Conservation (phyloP, 2,888 invertebrate genomes). For the Nephrotoma guestfalica region DNA sequence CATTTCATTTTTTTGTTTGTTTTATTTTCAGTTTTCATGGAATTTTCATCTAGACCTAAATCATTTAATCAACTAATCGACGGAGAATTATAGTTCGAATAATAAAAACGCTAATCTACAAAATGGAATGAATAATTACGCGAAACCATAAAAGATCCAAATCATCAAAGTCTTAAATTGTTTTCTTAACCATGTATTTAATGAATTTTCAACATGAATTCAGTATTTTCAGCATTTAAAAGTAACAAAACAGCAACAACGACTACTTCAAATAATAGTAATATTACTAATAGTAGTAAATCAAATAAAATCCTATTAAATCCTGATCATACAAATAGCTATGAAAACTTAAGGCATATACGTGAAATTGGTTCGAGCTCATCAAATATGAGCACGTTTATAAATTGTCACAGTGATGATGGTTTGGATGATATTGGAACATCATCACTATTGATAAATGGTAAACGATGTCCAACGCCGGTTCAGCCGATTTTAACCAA, state of each 20-base stretch:
- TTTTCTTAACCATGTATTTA: neutral
- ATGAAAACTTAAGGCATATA: slow-evolving; percentile 30
- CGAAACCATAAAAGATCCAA: neutral
- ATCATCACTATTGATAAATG: neutral
- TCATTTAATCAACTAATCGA: neutral
- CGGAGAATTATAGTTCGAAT: neutral
- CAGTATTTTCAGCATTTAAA: slow-evolving; percentile 33
- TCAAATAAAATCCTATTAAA: neutral
- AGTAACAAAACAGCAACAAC: slow-evolving; percentile 4
- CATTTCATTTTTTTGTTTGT: neutral
- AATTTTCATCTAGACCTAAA: neutral
- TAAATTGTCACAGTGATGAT: slow-evolving; percentile 16
- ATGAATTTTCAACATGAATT: slow-evolving; percentile 23
- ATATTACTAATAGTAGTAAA: slow-evolving; percentile 4
- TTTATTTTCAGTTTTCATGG: neutral
- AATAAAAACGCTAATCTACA: neutral
- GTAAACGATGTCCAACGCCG: neutral
- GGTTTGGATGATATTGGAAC: neutral
- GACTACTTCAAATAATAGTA: neutral
- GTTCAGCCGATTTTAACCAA: neutral
- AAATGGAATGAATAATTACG: neutral
- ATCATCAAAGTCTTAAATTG: neutral
- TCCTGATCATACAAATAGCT: slow-evolving; percentile 20
- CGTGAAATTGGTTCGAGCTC: slow-evolving; percentile 31
- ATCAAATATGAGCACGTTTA: slow-evolving; percentile 26